phyloP scores from a whole-genome alignment of 2,113 vertebrate species.

The Larimichthys crocea region DNA sequence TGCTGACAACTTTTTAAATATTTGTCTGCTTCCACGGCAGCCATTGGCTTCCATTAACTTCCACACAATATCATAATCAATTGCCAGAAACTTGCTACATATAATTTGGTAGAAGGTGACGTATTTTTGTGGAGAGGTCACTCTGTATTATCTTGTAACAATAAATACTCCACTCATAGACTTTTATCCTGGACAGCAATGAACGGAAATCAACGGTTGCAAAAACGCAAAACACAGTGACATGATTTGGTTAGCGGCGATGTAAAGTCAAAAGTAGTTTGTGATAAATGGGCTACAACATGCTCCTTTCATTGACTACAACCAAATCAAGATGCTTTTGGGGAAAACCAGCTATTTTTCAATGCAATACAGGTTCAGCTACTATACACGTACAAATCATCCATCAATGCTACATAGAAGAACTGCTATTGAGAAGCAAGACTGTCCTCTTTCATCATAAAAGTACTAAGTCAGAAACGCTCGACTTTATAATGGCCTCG shows the following conservation, averaged over 20 bases:
- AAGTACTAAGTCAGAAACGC: not conserved
- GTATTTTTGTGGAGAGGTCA: not conserved
- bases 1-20: not conserved
- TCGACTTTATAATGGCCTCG: slow-evolving; percentile 6
- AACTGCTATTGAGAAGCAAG: slow-evolving; percentile 45
- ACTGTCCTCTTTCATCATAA: not conserved
- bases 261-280: not conserved
- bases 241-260: not conserved
- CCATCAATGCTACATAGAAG: slow-evolving; percentile 67
- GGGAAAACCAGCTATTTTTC: slow-evolving; percentile 37
- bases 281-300: not conserved
- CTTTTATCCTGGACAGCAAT: not conserved
- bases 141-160: not conserved
- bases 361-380: slow-evolving; percentile 41
- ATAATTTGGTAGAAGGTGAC: not conserved
- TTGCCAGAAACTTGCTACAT: not conserved
- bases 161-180: not conserved
- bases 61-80: not conserved
- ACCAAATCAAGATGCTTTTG: slow-evolving; percentile 28
- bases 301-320: slow-evolving; percentile 2
- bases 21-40: not conserved
- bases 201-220: not conserved
- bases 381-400: slow-evolving; percentile 45
- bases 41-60: not conserved
- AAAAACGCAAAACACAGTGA: not conserved